Percentiles rank a stretch among this genome's conserved stretches.
Evolutionary conservation across 1,140 invertebrate genomes (phyloP).

Genomic region (Mycetomoellerius zeteki): DNA sequence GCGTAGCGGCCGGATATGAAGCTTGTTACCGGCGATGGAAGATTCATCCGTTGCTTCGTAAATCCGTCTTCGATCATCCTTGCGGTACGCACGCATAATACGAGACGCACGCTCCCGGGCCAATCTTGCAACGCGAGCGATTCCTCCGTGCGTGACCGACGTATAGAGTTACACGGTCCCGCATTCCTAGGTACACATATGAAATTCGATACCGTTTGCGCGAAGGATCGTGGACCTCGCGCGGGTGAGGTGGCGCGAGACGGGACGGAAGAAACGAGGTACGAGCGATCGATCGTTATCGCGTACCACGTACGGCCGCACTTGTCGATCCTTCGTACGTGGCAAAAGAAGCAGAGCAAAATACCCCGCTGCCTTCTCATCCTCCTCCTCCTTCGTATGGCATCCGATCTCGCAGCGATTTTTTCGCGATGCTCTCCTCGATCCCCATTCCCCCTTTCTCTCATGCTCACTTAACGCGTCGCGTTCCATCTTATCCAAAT

Average conservation of each 20-base stretch:
- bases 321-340: conserved; percentile 62
- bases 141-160: conserved; percentile 79
- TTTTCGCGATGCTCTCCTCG: neutral
- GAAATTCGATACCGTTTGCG: conserved; percentile 82
- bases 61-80: conserved; percentile 58
- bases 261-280: conserved; percentile 46
- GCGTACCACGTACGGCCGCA: conserved; percentile 57
- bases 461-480: conserved; percentile 13
- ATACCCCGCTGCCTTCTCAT: neutral
- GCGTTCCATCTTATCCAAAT: conserved; percentile 51
- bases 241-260: conserved; percentile 37
- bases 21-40: conserved; percentile 44
- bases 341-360: conserved; percentile 48
- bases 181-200: conserved; percentile 80
- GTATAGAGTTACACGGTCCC: conserved; percentile 81
- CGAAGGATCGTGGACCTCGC: conserved; percentile 3
- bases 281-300: conserved; percentile 65
- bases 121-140: conserved; percentile 36
- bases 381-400: neutral
- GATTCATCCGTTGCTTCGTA: conserved; percentile 26
- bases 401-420: conserved; percentile 38
- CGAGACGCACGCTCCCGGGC: conserved; percentile 10
- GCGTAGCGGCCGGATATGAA: conserved; percentile 55
- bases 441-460: too few relatives aligned
- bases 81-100: conserved; percentile 55